Evolutionary conservation across 2,113 vertebrate species (phyloP).

Genomic region (Nothoprocta pentlandii): DNA sequence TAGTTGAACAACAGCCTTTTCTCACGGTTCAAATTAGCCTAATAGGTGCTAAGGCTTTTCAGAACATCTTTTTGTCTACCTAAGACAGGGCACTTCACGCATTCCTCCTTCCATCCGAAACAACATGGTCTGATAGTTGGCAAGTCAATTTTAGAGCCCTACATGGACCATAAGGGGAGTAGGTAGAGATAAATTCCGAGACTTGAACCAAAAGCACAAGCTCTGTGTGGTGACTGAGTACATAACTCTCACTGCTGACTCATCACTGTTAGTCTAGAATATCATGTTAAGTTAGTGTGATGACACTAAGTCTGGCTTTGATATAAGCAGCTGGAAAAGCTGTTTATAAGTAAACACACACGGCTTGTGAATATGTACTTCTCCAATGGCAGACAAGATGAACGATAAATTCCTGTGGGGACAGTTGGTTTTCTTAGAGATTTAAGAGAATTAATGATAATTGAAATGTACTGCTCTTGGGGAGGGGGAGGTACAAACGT

Average conservation of each 20-base stretch:
- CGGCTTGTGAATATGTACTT: not conserved
- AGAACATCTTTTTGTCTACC: constrained; percentile 51
- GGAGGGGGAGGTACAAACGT: not conserved
- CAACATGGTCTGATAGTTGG: constrained; percentile 56
- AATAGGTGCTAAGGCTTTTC: constrained; percentile 38
- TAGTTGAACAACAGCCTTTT: constrained; percentile 17
- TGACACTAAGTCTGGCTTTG: not conserved
- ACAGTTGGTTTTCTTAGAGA: not conserved
- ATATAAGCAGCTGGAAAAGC: not conserved
- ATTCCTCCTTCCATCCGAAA: constrained; percentile 53
- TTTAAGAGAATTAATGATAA: not conserved
- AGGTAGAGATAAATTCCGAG: not conserved
- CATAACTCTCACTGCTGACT: constrained; percentile 57
- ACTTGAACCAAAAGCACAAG: not conserved
- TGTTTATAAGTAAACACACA: not conserved
- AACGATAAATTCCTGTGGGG: not conserved
- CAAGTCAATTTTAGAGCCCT: constrained; percentile 19
- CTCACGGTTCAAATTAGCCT: constrained; percentile 46
- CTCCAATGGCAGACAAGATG: not conserved
- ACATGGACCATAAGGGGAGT: not conserved
- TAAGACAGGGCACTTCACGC: constrained; percentile 59
- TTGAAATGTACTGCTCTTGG: not conserved
- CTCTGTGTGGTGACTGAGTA: not conserved
- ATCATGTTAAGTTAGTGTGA: not conserved
- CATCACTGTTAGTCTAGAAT: constrained; percentile 40